Conservation (phyloP, 2,113 vertebrate genomes). For the Empidonax traillii region DNA sequence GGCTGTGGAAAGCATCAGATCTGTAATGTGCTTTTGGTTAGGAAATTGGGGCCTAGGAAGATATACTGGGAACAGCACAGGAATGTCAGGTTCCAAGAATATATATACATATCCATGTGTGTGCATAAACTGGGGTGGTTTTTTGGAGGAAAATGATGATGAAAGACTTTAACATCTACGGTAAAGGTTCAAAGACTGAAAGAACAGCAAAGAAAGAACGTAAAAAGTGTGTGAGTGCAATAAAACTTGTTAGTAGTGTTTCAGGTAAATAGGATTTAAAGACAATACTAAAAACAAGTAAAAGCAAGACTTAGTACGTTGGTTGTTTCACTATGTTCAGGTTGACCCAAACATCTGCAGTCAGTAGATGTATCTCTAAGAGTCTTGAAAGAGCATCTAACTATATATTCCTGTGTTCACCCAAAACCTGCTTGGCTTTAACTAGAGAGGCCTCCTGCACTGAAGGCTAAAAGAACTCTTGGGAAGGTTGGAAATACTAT, state of each 20-base stretch:
- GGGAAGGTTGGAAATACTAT: not conserved
- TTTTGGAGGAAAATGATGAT: slow-evolving; percentile 48
- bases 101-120: not conserved
- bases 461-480: not conserved
- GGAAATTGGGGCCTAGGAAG: slow-evolving; percentile 76
- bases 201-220: slow-evolving; percentile 1
- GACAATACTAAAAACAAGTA: not conserved
- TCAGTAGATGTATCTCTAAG: not conserved
- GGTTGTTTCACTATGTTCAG: not conserved
- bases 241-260: not conserved
- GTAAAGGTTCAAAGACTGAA: not conserved
- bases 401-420: not conserved
- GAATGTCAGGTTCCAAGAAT: slow-evolving; percentile 49
- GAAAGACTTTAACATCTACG: slow-evolving; percentile 51
- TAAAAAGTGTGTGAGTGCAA: not conserved
- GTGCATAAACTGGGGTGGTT: slow-evolving; percentile 41
- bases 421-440: not conserved
- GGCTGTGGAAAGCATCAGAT: slow-evolving; percentile 75
- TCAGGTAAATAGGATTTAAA: not conserved
- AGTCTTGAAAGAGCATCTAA: not conserved
- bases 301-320: not conserved
- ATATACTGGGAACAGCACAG: slow-evolving; percentile 65
- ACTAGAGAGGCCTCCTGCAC: not conserved
- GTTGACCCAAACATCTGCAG: not conserved
- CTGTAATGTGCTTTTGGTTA: slow-evolving; percentile 79